phyloP scores from a whole-genome alignment of 2,113 vertebrate genomes.

The Paracanthobrama guichenoti region DNA sequence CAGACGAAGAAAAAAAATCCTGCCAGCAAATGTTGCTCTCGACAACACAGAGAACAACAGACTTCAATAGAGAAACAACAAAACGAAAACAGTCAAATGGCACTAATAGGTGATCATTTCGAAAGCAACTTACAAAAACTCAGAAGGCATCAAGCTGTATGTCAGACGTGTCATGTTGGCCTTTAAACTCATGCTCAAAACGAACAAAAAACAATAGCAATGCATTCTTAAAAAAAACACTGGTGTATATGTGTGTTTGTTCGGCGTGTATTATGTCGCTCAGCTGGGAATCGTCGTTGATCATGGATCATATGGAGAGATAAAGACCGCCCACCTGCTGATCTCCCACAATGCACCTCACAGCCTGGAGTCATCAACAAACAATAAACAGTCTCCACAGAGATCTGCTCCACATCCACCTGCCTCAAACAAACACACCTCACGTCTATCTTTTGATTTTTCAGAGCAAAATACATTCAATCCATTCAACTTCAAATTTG shows the following conservation, averaged over 20 bases:
- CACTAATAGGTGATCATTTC: not conserved
- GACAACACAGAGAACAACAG: not conserved
- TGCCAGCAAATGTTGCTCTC: not conserved
- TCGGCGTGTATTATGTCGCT: not conserved
- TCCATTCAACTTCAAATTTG: no score
- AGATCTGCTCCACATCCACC: conserved; percentile 32
- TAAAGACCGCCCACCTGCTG: conserved; percentile 39
- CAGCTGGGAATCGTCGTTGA: conserved; percentile 10
- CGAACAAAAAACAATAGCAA: not conserved
- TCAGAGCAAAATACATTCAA: not conserved
- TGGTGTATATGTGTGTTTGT: no score
- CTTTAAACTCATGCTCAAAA: not conserved
- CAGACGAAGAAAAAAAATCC: not conserved
- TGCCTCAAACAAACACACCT: conserved; percentile 11
- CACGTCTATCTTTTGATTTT: not conserved
- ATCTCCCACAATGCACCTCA: conserved; percentile 36
- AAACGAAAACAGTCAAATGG: not conserved
- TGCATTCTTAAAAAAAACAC: not conserved
- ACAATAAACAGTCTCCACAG: conserved; percentile 23
- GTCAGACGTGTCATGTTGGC: conserved; percentile 8
- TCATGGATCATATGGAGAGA: conserved; percentile 25
- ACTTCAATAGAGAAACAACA: not conserved
- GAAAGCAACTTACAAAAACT: not conserved
- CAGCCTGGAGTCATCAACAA: conserved; percentile 22
- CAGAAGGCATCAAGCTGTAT: not conserved